phyloP scores from a whole-genome alignment of 2,113 vertebrate species.

The Hemibates koningsi region DNA sequence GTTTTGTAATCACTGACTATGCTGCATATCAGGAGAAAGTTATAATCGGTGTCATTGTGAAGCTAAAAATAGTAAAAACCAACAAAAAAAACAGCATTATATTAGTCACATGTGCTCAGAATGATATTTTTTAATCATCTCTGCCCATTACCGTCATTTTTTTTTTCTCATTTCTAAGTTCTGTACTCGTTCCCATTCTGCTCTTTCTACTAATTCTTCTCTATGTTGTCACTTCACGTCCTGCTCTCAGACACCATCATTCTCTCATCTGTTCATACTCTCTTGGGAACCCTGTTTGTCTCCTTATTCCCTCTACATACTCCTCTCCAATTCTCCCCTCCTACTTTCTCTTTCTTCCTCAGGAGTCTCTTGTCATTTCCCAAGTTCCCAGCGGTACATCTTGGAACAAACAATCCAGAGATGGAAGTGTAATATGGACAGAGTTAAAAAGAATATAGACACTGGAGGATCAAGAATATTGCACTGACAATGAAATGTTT shows the following conservation, averaged over 20 bases:
- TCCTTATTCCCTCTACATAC: conserved; percentile 41
- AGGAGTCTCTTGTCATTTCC: conserved; percentile 59
- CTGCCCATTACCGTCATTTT: conserved; percentile 15
- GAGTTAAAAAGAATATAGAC: conserved; percentile 18
- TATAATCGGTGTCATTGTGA: neutral
- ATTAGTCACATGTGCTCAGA: neutral
- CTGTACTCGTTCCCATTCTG: neutral
- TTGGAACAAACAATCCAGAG: conserved; percentile 43
- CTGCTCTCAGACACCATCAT: conserved; percentile 38
- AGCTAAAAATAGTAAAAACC: neutral
- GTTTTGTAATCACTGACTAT: neutral
- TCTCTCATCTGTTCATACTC: conserved; percentile 48
- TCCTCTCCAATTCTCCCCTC: conserved; percentile 5
- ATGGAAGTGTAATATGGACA: conserved; percentile 24
- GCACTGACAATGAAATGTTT: neutral
- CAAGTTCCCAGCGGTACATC: conserved; percentile 38
- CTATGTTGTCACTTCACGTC: conserved; percentile 47
- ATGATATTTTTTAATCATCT: neutral
- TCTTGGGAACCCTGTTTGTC: conserved; percentile 53
- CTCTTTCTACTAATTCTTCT: conserved; percentile 41
- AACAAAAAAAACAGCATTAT: neutral
- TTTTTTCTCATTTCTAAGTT: conserved; percentile 18
- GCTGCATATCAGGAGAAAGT: neutral
- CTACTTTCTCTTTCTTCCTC: conserved; percentile 40
- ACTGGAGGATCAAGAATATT: neutral